These are phyloP conservation scores for Thamnophis sirtalis DNA, from an alignment of 2,113 vertebrate species.

Conservation along the genomic window DNA sequence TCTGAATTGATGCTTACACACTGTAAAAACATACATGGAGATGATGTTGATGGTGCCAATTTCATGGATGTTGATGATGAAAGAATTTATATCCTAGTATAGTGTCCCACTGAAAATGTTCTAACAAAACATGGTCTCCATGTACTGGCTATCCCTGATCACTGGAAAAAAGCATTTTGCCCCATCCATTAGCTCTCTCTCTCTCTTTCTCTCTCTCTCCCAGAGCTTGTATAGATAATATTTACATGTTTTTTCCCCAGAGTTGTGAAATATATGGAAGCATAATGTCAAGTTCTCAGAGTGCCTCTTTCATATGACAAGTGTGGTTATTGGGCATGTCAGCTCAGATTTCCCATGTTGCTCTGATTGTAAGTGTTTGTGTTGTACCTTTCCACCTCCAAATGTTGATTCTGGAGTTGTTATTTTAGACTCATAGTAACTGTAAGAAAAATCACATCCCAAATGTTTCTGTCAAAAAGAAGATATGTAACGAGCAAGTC, in stretches of 20 bases:
- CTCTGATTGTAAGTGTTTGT: conserved; percentile 68
- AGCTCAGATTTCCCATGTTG: conserved; percentile 67
- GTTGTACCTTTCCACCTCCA: conserved; percentile 72
- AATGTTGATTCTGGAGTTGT: conserved; percentile 71
- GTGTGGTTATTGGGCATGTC: conserved; percentile 69
- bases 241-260: conserved; percentile 61
- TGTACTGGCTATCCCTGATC: conserved; percentile 28
- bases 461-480: conserved; percentile 70
- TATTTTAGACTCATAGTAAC: conserved; percentile 70
- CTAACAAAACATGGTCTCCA: not conserved
- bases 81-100: not conserved
- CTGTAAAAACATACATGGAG: not conserved
- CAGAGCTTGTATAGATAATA: conserved; percentile 70
- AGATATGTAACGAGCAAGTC: conserved; percentile 71
- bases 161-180: conserved; percentile 60
- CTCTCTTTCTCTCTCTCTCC: conserved; percentile 60
- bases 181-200: conserved; percentile 65
- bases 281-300: conserved; percentile 69
- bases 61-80: not conserved
- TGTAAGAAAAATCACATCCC: conserved; percentile 70
- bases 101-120: not conserved
- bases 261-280: conserved; percentile 71
- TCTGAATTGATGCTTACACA: not conserved
- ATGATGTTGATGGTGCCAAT: not conserved
- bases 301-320: conserved; percentile 70